These are phyloP conservation scores for Lycaon pictus DNA, from an alignment of 2,113 vertebrate genomes.

Conservation along the genomic window DNA sequence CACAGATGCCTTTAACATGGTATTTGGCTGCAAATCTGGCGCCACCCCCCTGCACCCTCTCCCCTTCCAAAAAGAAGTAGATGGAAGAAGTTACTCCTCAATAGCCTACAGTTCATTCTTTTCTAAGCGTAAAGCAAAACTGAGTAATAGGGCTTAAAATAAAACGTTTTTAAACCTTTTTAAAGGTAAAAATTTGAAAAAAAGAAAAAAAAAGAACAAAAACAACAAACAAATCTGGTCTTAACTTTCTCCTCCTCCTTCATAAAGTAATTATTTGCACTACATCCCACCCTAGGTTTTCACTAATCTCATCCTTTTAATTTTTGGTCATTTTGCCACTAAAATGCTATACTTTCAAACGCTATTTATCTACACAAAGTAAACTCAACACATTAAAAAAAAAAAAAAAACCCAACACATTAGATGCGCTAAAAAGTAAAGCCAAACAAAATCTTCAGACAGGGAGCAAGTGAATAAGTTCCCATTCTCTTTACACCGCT, in stretches of 20 bases:
- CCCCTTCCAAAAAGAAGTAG: not conserved
- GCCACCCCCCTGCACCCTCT: not conserved
- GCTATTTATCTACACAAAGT: not conserved
- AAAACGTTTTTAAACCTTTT: not conserved
- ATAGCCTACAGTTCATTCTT: not conserved
- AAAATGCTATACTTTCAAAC: not conserved
- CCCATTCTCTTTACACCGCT: not conserved
- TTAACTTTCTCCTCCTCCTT: not conserved
- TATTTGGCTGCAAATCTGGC: not conserved
- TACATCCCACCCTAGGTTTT: not conserved
- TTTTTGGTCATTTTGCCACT: not conserved
- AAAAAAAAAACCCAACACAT: not conserved
- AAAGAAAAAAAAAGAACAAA: slow-evolving; percentile 21
- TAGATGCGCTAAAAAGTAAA: not conserved
- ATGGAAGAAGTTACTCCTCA: not conserved
- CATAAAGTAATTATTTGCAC: not conserved
- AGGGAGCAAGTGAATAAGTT: not conserved
- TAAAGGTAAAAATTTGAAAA: not conserved
- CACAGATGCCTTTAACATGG: not conserved
- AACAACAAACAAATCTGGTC: not conserved
- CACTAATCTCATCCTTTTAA: not conserved
- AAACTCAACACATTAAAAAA: not conserved
- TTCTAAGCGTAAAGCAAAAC: slow-evolving; percentile 9
- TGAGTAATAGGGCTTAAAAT: slow-evolving; percentile 16
- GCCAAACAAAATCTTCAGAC: not conserved